Evolutionary conservation across 2,888 invertebrate genomes (phyloP).

Genomic region (Troilus luridus): DNA sequence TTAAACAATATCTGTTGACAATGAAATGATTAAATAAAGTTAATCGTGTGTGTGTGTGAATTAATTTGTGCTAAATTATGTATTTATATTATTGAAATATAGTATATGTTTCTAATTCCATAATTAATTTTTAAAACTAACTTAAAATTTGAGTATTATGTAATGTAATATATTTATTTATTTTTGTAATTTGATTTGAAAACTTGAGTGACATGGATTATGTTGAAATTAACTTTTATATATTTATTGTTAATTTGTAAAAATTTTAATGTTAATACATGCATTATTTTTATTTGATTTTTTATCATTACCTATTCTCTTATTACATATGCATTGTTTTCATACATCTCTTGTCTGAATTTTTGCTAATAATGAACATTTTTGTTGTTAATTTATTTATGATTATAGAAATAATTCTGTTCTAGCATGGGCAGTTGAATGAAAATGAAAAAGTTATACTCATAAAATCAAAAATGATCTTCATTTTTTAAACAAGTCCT

Average conservation of each 20-base stretch:
- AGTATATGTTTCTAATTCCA: conserved; percentile 30
- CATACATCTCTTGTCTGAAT: not conserved
- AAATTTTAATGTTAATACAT: conserved; percentile 46
- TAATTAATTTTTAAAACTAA: not conserved
- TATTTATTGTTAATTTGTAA: conserved; percentile 41
- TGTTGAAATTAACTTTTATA: conserved; percentile 46
- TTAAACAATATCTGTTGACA: conserved; percentile 1
- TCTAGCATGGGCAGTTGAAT: no score
- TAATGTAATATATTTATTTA: conserved; percentile 40
- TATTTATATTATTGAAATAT: conserved; percentile 13
- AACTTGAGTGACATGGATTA: not conserved
- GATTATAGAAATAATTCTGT: no score
- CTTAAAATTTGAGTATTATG: conserved; percentile 29
- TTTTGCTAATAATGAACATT: no score
- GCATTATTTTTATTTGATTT: not conserved
- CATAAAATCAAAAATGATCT: no score
- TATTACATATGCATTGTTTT: not conserved
- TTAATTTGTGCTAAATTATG: conserved; percentile 27
- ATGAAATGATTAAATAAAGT: not conserved
- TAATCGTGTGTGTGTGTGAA: conserved; percentile 1
- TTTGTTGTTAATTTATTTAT: not conserved
- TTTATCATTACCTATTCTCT: not conserved
- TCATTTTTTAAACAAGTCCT: no score
- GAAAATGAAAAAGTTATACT: no score
- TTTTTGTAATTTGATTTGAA: conserved; percentile 46